These are phyloP conservation scores for Gallinago undulata DNA, from an alignment of 2,113 vertebrate species.

Conservation along the genomic window DNA sequence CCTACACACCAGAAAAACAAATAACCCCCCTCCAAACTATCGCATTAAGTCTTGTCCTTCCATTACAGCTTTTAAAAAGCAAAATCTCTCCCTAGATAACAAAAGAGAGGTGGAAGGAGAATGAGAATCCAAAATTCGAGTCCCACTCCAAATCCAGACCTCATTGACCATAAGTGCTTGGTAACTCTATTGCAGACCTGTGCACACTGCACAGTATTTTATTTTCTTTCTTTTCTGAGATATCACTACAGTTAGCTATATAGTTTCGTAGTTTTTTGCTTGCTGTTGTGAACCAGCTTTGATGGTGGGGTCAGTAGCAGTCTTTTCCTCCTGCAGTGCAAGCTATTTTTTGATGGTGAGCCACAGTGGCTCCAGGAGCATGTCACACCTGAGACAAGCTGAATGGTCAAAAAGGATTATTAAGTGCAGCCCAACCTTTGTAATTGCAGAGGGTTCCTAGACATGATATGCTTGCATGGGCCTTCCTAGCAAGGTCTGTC, in stretches of 20 bases:
- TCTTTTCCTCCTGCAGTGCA: neutral
- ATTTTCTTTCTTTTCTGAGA: neutral
- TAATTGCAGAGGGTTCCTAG: neutral
- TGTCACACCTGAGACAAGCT: neutral
- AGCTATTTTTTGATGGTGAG: neutral
- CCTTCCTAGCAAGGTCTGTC: neutral
- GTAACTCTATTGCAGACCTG: neutral
- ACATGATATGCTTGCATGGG: accelerated
- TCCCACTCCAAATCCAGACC: neutral
- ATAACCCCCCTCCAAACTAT: accelerated
- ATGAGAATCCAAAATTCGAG: neutral
- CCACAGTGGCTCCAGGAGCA: neutral
- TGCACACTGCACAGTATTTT: neutral
- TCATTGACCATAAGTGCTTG: accelerated
- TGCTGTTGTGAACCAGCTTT: neutral
- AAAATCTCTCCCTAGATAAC: neutral
- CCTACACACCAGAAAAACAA: neutral
- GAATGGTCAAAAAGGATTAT: neutral
- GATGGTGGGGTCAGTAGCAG: neutral
- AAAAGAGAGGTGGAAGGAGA: neutral
- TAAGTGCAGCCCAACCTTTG: neutral
- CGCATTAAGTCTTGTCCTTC: neutral
- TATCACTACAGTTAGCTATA: neutral
- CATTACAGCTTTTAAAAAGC: neutral
- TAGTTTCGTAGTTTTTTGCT: neutral